Evolutionary conservation across 2,797 vertebrate genomes (phyloP).

Genomic region (Florisuga fusca): DNA sequence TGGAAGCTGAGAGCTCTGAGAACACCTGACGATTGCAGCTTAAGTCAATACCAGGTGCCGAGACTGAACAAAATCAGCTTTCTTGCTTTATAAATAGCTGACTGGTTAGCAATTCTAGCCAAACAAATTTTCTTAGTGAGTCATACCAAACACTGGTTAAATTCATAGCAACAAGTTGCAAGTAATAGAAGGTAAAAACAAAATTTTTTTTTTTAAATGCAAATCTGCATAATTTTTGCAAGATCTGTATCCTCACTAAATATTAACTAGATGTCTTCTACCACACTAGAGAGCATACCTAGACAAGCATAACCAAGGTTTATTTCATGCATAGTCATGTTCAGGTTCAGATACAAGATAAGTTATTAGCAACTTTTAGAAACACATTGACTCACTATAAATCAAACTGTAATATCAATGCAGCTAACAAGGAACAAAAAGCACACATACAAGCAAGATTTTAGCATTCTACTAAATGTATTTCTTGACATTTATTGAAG

Average conservation of each 20-base stretch:
- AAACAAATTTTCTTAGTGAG: neutral
- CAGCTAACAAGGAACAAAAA: neutral
- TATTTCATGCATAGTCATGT: neutral
- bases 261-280: neutral
- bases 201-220: neutral
- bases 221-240: neutral
- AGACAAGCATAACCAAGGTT: neutral
- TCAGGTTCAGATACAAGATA: neutral
- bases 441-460: neutral
- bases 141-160: neutral
- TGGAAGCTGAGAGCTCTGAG: neutral
- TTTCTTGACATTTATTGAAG: neutral
- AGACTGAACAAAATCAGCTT: neutral
- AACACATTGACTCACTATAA: neutral
- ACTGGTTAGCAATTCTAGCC: neutral
- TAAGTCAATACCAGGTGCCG: neutral
- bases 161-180: neutral
- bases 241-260: neutral
- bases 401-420: neutral
- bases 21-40: neutral
- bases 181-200: neutral
- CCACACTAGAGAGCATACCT: neutral
- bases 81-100: neutral
- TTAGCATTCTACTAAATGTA: neutral
- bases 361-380: neutral